These are phyloP conservation scores for Danaus plexippus DNA, from an alignment of 1,140 invertebrate genomes.

Conservation along the genomic window DNA sequence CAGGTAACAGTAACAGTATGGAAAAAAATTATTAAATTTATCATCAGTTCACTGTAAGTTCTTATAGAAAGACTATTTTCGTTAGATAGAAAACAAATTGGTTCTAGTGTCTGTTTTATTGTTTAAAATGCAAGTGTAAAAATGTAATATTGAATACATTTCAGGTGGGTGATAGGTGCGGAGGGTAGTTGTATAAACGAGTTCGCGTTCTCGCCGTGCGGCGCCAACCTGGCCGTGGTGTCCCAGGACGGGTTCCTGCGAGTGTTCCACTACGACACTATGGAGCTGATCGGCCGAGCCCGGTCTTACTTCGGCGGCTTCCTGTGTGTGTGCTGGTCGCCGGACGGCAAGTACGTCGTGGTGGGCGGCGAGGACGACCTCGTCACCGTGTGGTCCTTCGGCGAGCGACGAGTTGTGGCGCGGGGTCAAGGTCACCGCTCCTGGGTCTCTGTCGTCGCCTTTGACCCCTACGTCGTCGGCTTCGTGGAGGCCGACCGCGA, in stretches of 20 bases:
- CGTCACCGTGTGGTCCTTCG: constrained; percentile 97
- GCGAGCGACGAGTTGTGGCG: constrained; percentile 94
- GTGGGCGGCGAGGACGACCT: constrained; percentile 99
- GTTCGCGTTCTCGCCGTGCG: constrained; percentile 97
- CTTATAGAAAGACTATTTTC: too few species aligned
- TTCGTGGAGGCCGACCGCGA: constrained; percentile 62
- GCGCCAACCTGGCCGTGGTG: constrained; percentile 91
- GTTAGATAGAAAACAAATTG: too few species aligned
- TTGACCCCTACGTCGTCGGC: constrained; percentile 89
- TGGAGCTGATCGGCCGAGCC: constrained; percentile 93
- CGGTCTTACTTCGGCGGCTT: constrained; percentile 98
- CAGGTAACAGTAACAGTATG: constrained; percentile 27
- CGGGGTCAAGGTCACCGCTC: constrained; percentile 94
- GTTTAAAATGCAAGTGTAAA: too few species aligned
- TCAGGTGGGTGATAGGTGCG: constrained; percentile 84
- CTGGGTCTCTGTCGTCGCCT: constrained; percentile 97
- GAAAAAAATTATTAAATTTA: too few species aligned
- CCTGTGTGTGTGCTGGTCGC: constrained; percentile 97
- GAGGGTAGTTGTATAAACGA: constrained; percentile 93
- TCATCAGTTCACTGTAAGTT: too few species aligned
- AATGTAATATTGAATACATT: constrained; percentile 4
- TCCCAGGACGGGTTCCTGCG: constrained; percentile 97
- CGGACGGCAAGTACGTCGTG: constrained; percentile 95
- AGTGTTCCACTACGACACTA: constrained; percentile 97
- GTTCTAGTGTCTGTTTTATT: too few species aligned